Evolutionary conservation across 1,140 invertebrate genomes (phyloP), one percentile per base, ranked within the genome.

Genomic region (Apis florea): DNA sequence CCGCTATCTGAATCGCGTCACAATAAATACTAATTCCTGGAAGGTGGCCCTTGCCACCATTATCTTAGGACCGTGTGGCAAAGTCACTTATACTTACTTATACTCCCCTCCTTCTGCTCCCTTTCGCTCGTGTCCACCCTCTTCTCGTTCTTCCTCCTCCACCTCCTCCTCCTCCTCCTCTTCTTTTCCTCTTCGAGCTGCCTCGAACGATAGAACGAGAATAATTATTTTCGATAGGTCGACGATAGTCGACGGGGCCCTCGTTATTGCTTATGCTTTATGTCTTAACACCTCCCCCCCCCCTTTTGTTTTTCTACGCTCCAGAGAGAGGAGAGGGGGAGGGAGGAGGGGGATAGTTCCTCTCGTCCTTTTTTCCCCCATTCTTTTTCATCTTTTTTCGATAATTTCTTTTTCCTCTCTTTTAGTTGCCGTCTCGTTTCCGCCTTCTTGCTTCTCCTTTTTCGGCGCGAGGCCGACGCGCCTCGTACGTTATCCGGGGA

Each of bases 11-110:
- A 91, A 88, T 93, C 90, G 91, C 90, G 92, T 93, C 92, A 92
- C 92, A 93, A 94, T 94, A 93, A 94, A 94, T 93, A 93, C 92
- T 91, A 91, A 93, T 93, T 93, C 92, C 85, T 92, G 93, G 92
- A 94, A 94, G 92, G 90, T 90, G 89, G 91, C 89, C 89, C 88
- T 83, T 69, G 83, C 67, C 76, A 88, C 67, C 76, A 88, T 85
- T 92, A 91, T 92, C 90, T 89, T 83, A 79, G 84, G 85, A 90
- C 89, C 85, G 89, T 89, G 90, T 85, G 89, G 86, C 89, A 67
- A 88, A 91, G 89, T 89, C 91, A 90, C 89, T 88, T 91, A 90
- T 90, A 87, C 90, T 92, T 91, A 93, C 91, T 93, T 92, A 93
- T 91, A 90, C 68, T 79, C 59, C 71, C 66, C 73, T 58, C 73